Evolutionary conservation across 2,888 invertebrate genomes (phyloP), one percentile per base, ranked within the genome.

Genomic region (Dicyrtomina minuta): DNA sequence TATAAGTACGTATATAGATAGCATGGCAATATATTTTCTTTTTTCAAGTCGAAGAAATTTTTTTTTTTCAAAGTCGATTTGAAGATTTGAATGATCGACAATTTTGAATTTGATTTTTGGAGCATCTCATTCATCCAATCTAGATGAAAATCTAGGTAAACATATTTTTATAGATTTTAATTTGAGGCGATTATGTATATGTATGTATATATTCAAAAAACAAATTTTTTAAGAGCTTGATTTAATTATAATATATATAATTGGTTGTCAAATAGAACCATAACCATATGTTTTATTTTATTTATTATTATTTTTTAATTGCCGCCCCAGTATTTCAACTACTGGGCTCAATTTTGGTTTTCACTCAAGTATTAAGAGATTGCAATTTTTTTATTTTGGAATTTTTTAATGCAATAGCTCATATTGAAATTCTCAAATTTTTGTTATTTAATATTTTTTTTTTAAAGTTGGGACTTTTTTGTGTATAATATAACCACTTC

Each of bases 401-500:
- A 33, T 33, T 17, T 27, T 56, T 27, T 56, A 56, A 33, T 33
- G 15, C 24, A 46, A 46, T 17, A 46, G 60, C 46, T 61, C 46
- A 44, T 39, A 49, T 53, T 26, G 55, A 12, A 41, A 20, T n/a
- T 39, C 39, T n/a, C 5, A 39, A 39, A 58, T 41, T 41, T 58
- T 58, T 58, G 33, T 58, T 41, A 3, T 41, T 41, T 4, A 41
- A 27, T 20, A 33, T 22, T 55, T 27, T 58, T 17, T 20, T 58
- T 41, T 56, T 12, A 17, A 27, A 17, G 56, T 56, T 5, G 26
- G 22, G 17, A 22, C 51, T 17, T 17, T 51, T 17, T 46, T 46
- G 5, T 17, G 46, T 5, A 46, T 5, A 46, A 46, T 12, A 58
- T 33, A 61, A 61, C 61, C 61, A 61, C 49, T 61, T 61, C 61